Evolutionary conservation across 2,888 invertebrate genomes (phyloP).

Genomic region (Cryptocephalus primarius): DNA sequence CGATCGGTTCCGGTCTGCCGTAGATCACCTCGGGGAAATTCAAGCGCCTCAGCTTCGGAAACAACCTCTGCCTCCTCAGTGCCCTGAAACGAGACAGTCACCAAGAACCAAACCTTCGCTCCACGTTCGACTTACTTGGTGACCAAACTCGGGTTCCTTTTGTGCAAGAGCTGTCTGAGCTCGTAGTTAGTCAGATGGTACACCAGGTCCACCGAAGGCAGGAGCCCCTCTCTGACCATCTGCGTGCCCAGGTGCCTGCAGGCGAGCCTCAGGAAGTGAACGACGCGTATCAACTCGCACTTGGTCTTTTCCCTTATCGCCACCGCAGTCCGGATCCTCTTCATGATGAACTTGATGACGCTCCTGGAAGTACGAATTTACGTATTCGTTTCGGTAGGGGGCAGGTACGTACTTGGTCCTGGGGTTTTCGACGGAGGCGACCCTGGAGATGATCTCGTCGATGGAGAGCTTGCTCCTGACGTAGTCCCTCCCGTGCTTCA

Average conservation of each 20-base stretch:
- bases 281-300: constrained; percentile 41
- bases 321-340: constrained; percentile 50
- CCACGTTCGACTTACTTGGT: constrained; percentile 40
- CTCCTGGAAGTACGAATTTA: constrained; percentile 32
- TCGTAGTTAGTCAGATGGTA: constrained; percentile 59
- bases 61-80: constrained; percentile 49
- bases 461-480: constrained; percentile 24
- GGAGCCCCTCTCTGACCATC: constrained; percentile 48
- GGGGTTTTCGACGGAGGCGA: no score
- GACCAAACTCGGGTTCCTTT: constrained; percentile 45
- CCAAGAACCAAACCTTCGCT: neutral
- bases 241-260: constrained; percentile 45
- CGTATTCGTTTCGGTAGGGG: neutral
- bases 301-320: constrained; percentile 57
- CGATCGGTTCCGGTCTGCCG: constrained; percentile 23
- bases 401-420: no score
- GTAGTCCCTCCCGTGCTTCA: constrained; percentile 28
- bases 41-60: constrained; percentile 46
- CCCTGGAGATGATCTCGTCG: constrained; percentile 36
- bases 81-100: constrained; percentile 44
- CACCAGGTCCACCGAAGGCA: constrained; percentile 54
- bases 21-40: constrained; percentile 51
- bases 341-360: constrained; percentile 49
- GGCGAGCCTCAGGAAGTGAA: constrained; percentile 50
- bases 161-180: constrained; percentile 44